Percentiles rank a stretch among this genome's conserved stretches.
These are phyloP conservation scores for Samia ricini DNA, from an alignment of 1,140 invertebrate species.

Conservation along the genomic window DNA sequence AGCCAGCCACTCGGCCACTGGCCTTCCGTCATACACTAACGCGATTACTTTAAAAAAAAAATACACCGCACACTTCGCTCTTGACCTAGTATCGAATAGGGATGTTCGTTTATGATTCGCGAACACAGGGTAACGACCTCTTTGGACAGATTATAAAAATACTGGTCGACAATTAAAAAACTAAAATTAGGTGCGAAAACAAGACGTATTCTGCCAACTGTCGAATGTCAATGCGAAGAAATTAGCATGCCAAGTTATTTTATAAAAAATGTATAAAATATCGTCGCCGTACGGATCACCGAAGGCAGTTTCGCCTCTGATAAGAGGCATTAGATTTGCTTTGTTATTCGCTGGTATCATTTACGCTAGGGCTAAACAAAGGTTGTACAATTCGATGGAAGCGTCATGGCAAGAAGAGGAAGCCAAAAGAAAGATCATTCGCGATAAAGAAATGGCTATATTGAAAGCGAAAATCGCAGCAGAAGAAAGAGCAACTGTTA, in stretches of 20 bases:
- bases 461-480: slow-evolving; percentile 49
- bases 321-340: slow-evolving; percentile 51
- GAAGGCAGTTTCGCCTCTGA: slow-evolving; percentile 56
- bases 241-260: slow-evolving; percentile 13
- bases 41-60: slow-evolving; percentile 52
- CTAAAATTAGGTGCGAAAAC: slow-evolving; percentile 5
- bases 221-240: background rate
- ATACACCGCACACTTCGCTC: slow-evolving; percentile 43
- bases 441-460: slow-evolving; percentile 47
- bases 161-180: slow-evolving; percentile 12
- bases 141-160: slow-evolving; percentile 9
- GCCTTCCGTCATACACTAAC: slow-evolving; percentile 59
- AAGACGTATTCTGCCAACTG: background rate
- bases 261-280: background rate
- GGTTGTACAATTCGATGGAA: slow-evolving; percentile 41
- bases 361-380: slow-evolving; percentile 51
- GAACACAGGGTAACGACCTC: slow-evolving; percentile 32
- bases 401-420: slow-evolving; percentile 41
- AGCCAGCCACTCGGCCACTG: slow-evolving; percentile 69
- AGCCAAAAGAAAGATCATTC: slow-evolving; percentile 48
- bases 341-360: slow-evolving; percentile 60
- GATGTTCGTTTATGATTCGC: slow-evolving; percentile 34
- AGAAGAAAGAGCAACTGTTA: slow-evolving; percentile 48
- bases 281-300: slow-evolving; percentile 54
- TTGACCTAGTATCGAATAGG: slow-evolving; percentile 64